Evolutionary conservation across 2,888 invertebrate species (phyloP).

Genomic region (Polydrusus tereticollis): DNA sequence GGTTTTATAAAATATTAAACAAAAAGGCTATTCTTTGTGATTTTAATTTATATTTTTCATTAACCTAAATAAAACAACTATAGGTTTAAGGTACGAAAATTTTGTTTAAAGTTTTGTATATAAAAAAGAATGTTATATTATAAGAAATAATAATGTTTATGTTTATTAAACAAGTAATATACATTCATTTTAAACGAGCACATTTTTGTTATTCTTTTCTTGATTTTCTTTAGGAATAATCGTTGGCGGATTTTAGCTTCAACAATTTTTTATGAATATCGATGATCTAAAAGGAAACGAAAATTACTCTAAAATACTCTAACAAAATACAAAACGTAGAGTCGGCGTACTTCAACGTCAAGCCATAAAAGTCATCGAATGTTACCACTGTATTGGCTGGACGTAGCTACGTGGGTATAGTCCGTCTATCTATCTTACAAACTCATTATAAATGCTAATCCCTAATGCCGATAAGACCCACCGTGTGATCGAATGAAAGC

Average conservation of each 20-base stretch:
- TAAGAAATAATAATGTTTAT: slow-evolving; percentile 28
- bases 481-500: too few relatives aligned
- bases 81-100: slow-evolving; percentile 9
- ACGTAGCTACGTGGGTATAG: too few relatives aligned
- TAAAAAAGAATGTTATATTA: slow-evolving; percentile 26
- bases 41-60: slow-evolving; percentile 15
- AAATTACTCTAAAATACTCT: too few relatives aligned
- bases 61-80: slow-evolving; percentile 17
- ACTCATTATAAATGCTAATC: too few relatives aligned
- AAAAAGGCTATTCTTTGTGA: not conserved
- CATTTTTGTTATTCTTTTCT: slow-evolving; percentile 10
- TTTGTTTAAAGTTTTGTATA: slow-evolving; percentile 37
- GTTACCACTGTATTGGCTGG: too few relatives aligned
- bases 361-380: too few relatives aligned
- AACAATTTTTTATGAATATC: slow-evolving; percentile 59
- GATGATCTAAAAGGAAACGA: slow-evolving; percentile 54
- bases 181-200: slow-evolving; percentile 22
- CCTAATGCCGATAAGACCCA: too few relatives aligned
- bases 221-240: slow-evolving; percentile 24
- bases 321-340: too few relatives aligned
- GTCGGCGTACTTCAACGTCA: too few relatives aligned
- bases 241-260: slow-evolving; percentile 53
- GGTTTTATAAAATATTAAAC: slow-evolving; percentile 31
- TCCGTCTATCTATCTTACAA: too few relatives aligned
- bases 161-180: slow-evolving; percentile 33